A percentile compares a stretch with the other conserved stretches of the same genome.
Evolutionary conservation across 2,797 vertebrate genomes (phyloP).

Genomic region (Notamacropus eugenii): DNA sequence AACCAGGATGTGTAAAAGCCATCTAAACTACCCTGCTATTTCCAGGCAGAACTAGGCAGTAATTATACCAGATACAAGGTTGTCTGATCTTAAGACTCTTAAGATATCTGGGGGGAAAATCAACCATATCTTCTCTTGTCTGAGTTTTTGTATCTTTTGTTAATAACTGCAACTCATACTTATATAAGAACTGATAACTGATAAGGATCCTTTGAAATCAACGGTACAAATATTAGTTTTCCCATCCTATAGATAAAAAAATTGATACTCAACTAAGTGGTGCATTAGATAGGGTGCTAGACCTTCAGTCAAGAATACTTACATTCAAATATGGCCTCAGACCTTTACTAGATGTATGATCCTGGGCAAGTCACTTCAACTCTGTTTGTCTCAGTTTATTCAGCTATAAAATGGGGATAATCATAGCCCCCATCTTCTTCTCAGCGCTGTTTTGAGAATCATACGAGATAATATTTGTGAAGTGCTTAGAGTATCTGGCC

Average conservation of each 20-base stretch:
- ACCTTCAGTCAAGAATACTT: not conserved
- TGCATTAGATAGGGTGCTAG: not conserved
- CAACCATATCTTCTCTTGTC: conserved; percentile 1
- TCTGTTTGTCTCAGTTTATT: not conserved
- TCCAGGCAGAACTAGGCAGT: not conserved
- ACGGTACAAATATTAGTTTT: not conserved
- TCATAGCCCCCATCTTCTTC: not conserved
- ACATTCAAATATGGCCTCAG: not conserved
- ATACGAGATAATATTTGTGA: not conserved
- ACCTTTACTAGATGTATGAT: not conserved
- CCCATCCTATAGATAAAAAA: not conserved
- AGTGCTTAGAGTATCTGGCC: not conserved
- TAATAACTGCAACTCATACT: not conserved
- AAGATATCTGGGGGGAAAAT: not conserved
- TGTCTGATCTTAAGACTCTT: not conserved
- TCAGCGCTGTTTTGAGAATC: not conserved
- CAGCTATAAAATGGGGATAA: not conserved
- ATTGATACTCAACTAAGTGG: not conserved
- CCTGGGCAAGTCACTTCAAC: not conserved
- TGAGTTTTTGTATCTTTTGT: not conserved
- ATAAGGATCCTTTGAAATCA: not conserved
- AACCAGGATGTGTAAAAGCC: not conserved
- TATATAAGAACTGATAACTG: not conserved
- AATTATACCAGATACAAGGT: not conserved
- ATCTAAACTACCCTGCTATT: not conserved